These are phyloP conservation scores for Lutjanus erythropterus DNA, from an alignment of 2,113 vertebrate genomes.

Conservation along the genomic window DNA sequence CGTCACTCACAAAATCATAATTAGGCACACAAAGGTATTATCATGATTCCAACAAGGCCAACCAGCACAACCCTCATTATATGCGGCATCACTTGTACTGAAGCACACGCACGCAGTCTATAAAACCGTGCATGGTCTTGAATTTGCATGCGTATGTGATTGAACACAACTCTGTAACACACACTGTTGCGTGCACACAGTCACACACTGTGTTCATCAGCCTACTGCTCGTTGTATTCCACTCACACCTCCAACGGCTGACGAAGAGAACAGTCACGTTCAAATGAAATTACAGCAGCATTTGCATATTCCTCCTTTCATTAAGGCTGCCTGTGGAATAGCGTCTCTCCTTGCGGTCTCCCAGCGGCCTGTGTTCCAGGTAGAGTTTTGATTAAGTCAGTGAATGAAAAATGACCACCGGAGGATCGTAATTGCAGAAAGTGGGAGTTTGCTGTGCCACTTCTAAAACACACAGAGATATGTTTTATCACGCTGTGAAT, in stretches of 20 bases:
- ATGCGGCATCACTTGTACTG: constrained; percentile 10
- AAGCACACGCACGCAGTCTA: background rate
- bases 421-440: constrained; percentile 7
- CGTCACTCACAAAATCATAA: background rate
- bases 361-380: background rate
- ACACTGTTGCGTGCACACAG: background rate
- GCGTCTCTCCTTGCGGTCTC: background rate
- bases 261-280: constrained; percentile 18
- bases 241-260: background rate
- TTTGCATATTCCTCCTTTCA: constrained; percentile 53
- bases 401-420: constrained; percentile 27
- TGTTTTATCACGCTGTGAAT: constrained; percentile 9
- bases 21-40: background rate
- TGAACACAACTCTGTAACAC: background rate
- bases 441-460: background rate
- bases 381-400: constrained; percentile 36
- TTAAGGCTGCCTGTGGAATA: constrained; percentile 20
- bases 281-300: constrained; percentile 11
- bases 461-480: constrained; percentile 1
- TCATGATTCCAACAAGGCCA: background rate
- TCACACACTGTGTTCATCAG: background rate
- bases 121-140: background rate
- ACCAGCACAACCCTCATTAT: constrained; percentile 21
- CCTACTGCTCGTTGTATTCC: background rate
- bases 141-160: constrained; percentile 23